phyloP scores from a whole-genome alignment of 2,113 vertebrate species.

The Gambusia holbrooki region DNA sequence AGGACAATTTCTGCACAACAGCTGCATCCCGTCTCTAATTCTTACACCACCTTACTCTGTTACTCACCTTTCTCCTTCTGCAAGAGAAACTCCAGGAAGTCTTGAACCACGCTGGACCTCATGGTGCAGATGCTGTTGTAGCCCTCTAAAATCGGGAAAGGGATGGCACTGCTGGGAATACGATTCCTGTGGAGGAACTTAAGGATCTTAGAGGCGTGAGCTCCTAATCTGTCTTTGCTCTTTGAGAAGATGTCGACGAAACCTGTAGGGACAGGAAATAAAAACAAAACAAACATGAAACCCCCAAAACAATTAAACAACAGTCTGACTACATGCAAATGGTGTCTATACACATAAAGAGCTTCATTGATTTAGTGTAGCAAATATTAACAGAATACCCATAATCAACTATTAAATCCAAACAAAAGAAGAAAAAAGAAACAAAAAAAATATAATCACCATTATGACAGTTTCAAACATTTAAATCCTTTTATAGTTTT shows the following conservation, averaged over 20 bases:
- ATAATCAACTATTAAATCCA: too few species aligned
- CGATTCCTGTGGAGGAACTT: conserved; percentile 94
- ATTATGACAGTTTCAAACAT: too few species aligned
- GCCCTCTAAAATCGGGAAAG: conserved; percentile 91
- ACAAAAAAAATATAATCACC: too few species aligned
- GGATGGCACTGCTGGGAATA: conserved; percentile 89
- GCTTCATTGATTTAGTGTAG: too few species aligned
- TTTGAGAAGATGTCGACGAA: conserved; percentile 98
- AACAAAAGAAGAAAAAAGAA: too few species aligned
- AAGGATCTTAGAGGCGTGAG: conserved; percentile 90
- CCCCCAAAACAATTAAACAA: not conserved
- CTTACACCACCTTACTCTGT: not conserved
- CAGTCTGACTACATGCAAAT: too few species aligned
- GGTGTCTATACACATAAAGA: too few species aligned
- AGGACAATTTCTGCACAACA: not conserved
- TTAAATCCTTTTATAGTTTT: too few species aligned
- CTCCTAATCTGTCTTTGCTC: conserved; percentile 87
- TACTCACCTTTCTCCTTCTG: conserved; percentile 91
- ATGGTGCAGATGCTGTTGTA: conserved; percentile 95
- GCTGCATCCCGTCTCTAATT: not conserved
- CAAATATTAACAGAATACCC: too few species aligned
- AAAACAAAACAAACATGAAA: not conserved
- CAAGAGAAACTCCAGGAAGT: conserved; percentile 88
- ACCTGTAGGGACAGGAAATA: conserved; percentile 75
- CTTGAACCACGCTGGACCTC: conserved; percentile 91